Percentiles rank a stretch among this genome's conserved stretches.
phyloP scores from a whole-genome alignment of 1,140 invertebrate species.

The Chelonus insularis region DNA sequence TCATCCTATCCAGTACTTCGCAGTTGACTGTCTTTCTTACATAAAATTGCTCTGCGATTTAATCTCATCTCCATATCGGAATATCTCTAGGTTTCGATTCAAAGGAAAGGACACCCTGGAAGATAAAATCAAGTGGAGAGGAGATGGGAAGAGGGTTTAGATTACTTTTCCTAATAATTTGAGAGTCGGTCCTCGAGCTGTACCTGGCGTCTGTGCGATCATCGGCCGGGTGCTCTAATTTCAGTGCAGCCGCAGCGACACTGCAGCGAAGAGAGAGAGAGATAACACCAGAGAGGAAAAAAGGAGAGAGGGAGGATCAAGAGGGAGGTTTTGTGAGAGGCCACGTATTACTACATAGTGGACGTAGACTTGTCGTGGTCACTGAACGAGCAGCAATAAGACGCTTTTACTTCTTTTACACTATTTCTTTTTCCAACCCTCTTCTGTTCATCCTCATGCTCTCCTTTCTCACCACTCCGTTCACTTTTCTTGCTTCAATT shows the following conservation, averaged over 20 bases:
- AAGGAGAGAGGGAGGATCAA: background rate
- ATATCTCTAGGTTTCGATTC: background rate
- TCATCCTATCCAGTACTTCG: background rate
- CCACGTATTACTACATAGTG: slow-evolving; percentile 1
- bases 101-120: background rate
- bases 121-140: slow-evolving; percentile 6
- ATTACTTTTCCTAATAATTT: slow-evolving; percentile 11
- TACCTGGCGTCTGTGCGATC: background rate
- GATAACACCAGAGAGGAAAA: background rate
- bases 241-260: slow-evolving; percentile 21
- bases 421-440: slow-evolving; percentile 15
- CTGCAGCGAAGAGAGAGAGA: slow-evolving; percentile 18
- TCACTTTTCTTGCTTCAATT: background rate
- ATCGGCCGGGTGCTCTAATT: slow-evolving; percentile 21
- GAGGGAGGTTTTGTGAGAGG: background rate
- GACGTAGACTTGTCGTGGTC: slow-evolving; percentile 10
- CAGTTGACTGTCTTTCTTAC: slow-evolving; percentile 15
- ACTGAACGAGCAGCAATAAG: slow-evolving; percentile 24
- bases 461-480: no score
- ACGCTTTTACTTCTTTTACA: slow-evolving; percentile 23
- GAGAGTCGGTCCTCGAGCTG: background rate
- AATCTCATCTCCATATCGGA: slow-evolving; percentile 8
- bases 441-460: background rate
- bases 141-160: background rate
- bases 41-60: slow-evolving; percentile 17